These are phyloP conservation scores for Sicus ferrugineus DNA, from an alignment of 2,888 invertebrate genomes.

Conservation along the genomic window DNA sequence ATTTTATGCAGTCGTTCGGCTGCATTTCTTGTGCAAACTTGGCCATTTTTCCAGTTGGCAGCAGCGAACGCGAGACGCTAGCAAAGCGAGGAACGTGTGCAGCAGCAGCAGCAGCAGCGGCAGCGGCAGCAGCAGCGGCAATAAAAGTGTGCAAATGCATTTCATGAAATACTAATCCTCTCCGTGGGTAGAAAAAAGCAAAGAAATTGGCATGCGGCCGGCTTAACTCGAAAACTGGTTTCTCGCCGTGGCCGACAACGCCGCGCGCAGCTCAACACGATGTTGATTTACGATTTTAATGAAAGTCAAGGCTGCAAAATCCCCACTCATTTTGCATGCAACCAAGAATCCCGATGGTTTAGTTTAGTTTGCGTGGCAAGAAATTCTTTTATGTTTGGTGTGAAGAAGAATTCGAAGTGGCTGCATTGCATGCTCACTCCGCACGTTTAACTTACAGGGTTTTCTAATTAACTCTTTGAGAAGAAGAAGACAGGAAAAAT, in stretches of 20 bases:
- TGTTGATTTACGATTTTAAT: conserved; percentile 20
- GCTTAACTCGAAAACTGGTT: conserved; percentile 13
- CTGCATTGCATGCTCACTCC: too few relatives aligned
- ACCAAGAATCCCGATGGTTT: neutral
- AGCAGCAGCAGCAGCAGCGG: neutral
- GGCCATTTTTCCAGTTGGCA: neutral
- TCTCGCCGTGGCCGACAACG: neutral
- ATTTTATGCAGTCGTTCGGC: neutral
- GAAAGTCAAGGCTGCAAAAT: conserved; percentile 28
- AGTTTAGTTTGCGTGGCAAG: neutral
- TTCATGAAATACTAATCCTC: neutral
- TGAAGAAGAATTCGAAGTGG: too few relatives aligned
- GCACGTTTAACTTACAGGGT: too few relatives aligned
- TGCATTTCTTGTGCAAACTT: conserved; percentile 21
- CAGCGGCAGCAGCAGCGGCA: neutral
- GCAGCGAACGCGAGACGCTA: neutral
- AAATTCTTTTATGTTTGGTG: too few relatives aligned
- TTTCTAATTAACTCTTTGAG: too few relatives aligned
- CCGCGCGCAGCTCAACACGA: neutral
- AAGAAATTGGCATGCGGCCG: conserved; percentile 5
- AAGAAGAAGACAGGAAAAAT: too few relatives aligned
- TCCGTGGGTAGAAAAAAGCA: conserved; percentile 1
- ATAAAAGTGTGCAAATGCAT: conserved; percentile 13
- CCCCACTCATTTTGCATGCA: conserved; percentile 12
- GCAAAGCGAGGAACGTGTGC: too few relatives aligned